These are phyloP conservation scores for Polyploca ridens DNA, from an alignment of 2,888 invertebrate species.

Conservation along the genomic window DNA sequence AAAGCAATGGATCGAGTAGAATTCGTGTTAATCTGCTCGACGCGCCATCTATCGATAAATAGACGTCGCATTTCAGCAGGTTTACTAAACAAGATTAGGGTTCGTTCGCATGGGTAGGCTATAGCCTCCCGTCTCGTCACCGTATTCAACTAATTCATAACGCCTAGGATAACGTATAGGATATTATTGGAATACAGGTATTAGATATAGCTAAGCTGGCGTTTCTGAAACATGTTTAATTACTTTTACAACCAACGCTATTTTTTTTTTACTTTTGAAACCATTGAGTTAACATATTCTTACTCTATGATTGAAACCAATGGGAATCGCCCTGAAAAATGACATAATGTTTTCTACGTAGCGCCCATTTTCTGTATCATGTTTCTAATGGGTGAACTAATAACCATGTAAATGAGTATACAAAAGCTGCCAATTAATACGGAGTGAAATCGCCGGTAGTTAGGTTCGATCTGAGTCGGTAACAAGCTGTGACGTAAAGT, in stretches of 20 bases:
- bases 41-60: constrained; percentile 24
- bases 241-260: too few species aligned
- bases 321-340: background rate
- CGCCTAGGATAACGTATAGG: background rate
- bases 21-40: constrained; percentile 12
- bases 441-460: constrained; percentile 9
- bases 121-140: constrained; percentile 15
- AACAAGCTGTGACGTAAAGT: background rate
- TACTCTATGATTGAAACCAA: too few species aligned
- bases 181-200: too few species aligned
- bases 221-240: too few species aligned
- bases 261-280: too few species aligned
- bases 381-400: constrained; percentile 52
- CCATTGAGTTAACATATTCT: too few species aligned
- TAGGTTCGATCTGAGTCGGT: background rate
- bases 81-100: constrained; percentile 29
- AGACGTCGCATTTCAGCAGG: constrained; percentile 21
- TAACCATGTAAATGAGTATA: constrained; percentile 26
- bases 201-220: too few species aligned
- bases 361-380: constrained; percentile 42
- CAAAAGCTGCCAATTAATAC: constrained; percentile 15
- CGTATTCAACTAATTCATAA: constrained; percentile 11
- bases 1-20: constrained; percentile 22
- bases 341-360: background rate
- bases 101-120: constrained; percentile 23